These are phyloP conservation scores for Apis florea DNA, from an alignment of 1,140 invertebrate genomes.

Conservation along the genomic window DNA sequence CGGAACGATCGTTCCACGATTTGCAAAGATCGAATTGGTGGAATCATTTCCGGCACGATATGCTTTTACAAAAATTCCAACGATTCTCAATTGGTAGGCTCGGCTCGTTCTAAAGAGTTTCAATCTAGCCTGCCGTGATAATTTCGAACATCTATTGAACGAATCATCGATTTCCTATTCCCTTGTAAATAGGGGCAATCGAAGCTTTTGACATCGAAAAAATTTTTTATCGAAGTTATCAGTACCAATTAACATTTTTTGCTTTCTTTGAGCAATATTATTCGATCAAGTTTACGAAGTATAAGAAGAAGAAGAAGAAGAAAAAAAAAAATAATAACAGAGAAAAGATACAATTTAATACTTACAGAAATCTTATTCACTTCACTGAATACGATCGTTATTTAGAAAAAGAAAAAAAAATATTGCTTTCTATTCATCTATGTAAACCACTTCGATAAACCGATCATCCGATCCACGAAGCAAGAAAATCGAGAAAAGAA, in stretches of 20 bases:
- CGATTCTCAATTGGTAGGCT: neutral
- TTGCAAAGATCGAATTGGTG: neutral
- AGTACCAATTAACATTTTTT: neutral
- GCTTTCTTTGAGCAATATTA: too few relatives aligned
- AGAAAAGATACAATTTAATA: neutral
- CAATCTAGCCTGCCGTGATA: neutral
- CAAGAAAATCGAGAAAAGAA: neutral
- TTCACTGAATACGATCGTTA: neutral
- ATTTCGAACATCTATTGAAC: slow-evolving; percentile 1
- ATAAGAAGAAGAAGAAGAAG: neutral
- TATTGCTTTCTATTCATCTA: neutral
- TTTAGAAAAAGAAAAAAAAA: neutral
- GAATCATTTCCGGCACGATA: slow-evolving; percentile 25
- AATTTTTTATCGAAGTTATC: neutral
- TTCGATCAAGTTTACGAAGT: too few relatives aligned
- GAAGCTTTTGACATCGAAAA: neutral
- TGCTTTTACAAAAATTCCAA: neutral
- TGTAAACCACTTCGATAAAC: neutral
- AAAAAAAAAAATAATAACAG: too few relatives aligned
- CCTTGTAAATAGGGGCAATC: neutral
- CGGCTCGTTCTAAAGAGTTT: neutral
- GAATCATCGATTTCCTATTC: slow-evolving; percentile 19
- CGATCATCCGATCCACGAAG: neutral
- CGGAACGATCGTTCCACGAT: slow-evolving; percentile 9
- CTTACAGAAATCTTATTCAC: too few relatives aligned